These are phyloP conservation scores for Lottia scabra DNA, from an alignment of 2,888 invertebrate genomes.

Conservation along the genomic window DNA sequence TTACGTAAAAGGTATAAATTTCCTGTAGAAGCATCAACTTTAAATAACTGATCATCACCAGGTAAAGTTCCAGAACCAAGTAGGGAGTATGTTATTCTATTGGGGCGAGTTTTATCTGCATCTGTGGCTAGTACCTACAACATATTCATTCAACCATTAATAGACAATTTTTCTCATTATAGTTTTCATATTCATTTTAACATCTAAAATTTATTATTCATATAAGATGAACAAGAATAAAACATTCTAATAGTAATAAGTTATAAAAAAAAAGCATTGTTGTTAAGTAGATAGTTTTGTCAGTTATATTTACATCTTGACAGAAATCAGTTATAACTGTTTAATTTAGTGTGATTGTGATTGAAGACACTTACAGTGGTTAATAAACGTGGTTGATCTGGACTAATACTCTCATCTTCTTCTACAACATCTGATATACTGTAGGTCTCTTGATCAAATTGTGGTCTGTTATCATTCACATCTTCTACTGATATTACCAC, in stretches of 20 bases:
- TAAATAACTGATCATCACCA: constrained; percentile 75
- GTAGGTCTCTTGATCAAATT: constrained; percentile 78
- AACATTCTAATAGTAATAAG: no score
- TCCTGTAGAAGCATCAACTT: constrained; percentile 94
- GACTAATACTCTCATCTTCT: constrained; percentile 36
- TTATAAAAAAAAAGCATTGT: no score
- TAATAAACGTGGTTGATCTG: constrained; percentile 23
- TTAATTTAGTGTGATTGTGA: no score
- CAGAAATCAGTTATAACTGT: no score
- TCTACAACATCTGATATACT: constrained; percentile 50
- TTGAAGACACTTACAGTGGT: neutral
- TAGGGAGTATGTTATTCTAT: constrained; percentile 86
- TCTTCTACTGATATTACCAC: constrained; percentile 77
- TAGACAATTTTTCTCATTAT: no score
- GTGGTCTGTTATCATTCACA: constrained; percentile 97
- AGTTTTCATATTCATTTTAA: no score
- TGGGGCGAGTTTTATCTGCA: constrained; percentile 93
- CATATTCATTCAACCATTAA: no score
- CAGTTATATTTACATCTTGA: no score
- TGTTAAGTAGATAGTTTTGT: no score
- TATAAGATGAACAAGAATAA: no score
- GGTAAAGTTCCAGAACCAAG: constrained; percentile 44
- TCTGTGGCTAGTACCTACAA: constrained; percentile 93
- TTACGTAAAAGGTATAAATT: constrained; percentile 93
- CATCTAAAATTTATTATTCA: no score